A percentile compares a stretch with the other conserved stretches of the same genome.
These are phyloP conservation scores for Paralichthys olivaceus DNA, from an alignment of 2,113 vertebrate species.

Conservation along the genomic window DNA sequence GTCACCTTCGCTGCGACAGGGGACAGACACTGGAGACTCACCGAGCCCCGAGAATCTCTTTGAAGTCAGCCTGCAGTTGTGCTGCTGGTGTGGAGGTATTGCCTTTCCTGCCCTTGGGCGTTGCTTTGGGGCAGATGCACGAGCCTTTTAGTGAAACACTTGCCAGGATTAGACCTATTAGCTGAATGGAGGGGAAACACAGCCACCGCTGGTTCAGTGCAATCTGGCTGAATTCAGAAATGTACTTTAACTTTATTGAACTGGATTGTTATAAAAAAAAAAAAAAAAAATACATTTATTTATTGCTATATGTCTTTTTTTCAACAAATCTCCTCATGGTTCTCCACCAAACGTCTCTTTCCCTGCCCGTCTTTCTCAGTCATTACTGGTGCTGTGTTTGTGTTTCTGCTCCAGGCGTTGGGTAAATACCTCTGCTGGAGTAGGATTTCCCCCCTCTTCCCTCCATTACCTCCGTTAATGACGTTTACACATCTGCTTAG, in stretches of 20 bases:
- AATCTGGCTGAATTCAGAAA: slow-evolving; percentile 14
- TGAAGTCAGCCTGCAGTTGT: slow-evolving; percentile 58
- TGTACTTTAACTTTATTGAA: slow-evolving; percentile 5
- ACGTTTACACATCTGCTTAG: slow-evolving; percentile 82
- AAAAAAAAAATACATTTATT: too few species aligned
- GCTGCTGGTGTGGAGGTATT: slow-evolving; percentile 63
- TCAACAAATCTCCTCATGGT: slow-evolving; percentile 1
- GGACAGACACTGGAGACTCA: slow-evolving; percentile 60
- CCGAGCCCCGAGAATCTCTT: slow-evolving; percentile 51
- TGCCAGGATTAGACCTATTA: slow-evolving; percentile 63
- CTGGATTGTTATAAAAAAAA: slow-evolving; percentile 27
- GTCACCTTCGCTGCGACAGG: slow-evolving; percentile 66
- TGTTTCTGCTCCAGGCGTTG: slow-evolving; percentile 79
- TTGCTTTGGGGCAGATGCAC: slow-evolving; percentile 51
- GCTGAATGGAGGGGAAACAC: slow-evolving; percentile 42
- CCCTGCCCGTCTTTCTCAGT: slow-evolving; percentile 40
- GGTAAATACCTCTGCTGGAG: slow-evolving; percentile 79
- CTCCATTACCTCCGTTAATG: slow-evolving; percentile 80
- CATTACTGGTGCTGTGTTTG: slow-evolving; percentile 75
- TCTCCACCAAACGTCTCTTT: slow-evolving; percentile 24
- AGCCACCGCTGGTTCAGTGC: slow-evolving; percentile 21
- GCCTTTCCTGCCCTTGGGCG: slow-evolving; percentile 72
- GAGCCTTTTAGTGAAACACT: slow-evolving; percentile 69
- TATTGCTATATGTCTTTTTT: background rate
- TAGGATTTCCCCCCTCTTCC: slow-evolving; percentile 43